These are phyloP conservation scores for Octopus sinensis DNA, from an alignment of 1,140 invertebrate species.

Conservation along the genomic window DNA sequence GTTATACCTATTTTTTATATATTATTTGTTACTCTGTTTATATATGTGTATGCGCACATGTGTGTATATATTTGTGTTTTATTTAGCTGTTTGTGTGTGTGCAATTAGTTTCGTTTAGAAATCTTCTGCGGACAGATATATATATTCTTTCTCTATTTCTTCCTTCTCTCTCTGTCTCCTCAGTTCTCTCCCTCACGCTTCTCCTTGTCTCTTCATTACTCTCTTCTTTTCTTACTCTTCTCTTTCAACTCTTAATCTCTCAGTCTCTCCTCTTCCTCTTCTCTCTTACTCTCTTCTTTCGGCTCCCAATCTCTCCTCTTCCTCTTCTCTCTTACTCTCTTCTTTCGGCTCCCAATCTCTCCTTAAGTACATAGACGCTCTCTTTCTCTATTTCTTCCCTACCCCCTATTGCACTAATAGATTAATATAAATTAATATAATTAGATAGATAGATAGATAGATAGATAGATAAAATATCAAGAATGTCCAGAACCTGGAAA, in stretches of 20 bases:
- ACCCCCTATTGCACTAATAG: not conserved
- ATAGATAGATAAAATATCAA: too few relatives aligned
- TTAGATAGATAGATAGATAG: too few relatives aligned
- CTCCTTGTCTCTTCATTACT: slow-evolving; percentile 9
- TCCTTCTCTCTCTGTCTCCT: not conserved
- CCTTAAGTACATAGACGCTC: too few relatives aligned
- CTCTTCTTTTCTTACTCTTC: slow-evolving; percentile 19
- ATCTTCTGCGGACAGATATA: too few relatives aligned
- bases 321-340: slow-evolving; percentile 26
- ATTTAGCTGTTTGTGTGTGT: too few relatives aligned
- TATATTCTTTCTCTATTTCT: slow-evolving; percentile 24
- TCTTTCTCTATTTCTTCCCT: not conserved
- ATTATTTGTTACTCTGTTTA: too few relatives aligned
- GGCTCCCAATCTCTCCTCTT: slow-evolving; percentile 26
- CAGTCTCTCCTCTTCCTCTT: slow-evolving; percentile 25
- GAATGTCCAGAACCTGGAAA: too few relatives aligned
- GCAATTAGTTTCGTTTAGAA: too few relatives aligned
- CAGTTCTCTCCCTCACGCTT: not conserved
- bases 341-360: slow-evolving; percentile 9
- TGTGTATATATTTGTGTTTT: too few relatives aligned
- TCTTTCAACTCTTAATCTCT: slow-evolving; percentile 19
- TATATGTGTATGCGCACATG: too few relatives aligned
- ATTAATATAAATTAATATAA: too few relatives aligned
- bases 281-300: slow-evolving; percentile 22
- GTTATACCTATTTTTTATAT: too few relatives aligned